phyloP scores from a whole-genome alignment of 2,113 vertebrate genomes.

The Euleptes europaea region DNA sequence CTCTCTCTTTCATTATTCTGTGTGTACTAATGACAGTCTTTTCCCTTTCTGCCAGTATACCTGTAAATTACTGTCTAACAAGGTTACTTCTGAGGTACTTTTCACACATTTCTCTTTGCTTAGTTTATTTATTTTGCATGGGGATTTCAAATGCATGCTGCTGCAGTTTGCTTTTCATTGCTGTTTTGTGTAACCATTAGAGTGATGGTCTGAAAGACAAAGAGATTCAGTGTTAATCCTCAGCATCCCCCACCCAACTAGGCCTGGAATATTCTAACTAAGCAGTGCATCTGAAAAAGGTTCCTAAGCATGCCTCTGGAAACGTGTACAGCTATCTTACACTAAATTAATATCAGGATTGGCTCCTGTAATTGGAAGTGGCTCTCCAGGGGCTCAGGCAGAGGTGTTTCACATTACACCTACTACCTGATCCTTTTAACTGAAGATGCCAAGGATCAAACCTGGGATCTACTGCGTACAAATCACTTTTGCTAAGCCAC shows the following conservation, averaged over 20 bases:
- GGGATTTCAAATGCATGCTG: slow-evolving; percentile 68
- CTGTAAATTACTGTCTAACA: slow-evolving; percentile 93
- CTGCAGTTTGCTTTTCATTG: slow-evolving; percentile 51
- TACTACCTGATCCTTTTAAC: too few species aligned
- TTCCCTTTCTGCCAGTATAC: slow-evolving; percentile 91
- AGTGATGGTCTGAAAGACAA: slow-evolving; percentile 1
- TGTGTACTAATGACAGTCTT: slow-evolving; percentile 88
- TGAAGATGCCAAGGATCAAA: too few species aligned
- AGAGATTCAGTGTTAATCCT: not conserved
- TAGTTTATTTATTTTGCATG: slow-evolving; percentile 67
- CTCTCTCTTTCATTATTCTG: slow-evolving; percentile 59
- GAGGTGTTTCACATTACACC: too few species aligned
- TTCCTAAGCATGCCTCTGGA: not conserved
- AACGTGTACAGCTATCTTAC: too few species aligned
- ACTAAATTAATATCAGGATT: too few species aligned
- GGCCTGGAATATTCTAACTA: not conserved
- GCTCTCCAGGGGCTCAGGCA: too few species aligned
- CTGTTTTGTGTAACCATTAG: slow-evolving; percentile 11
- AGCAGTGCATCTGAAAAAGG: not conserved
- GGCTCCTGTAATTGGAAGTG: too few species aligned
- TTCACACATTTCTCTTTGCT: slow-evolving; percentile 73
- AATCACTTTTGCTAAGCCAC: too few species aligned
- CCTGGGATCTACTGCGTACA: too few species aligned
- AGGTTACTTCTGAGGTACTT: slow-evolving; percentile 96
- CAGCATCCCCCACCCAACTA: not conserved